phyloP scores from a whole-genome alignment of 2,888 invertebrate species.

The Parascotia fuliginaria region DNA sequence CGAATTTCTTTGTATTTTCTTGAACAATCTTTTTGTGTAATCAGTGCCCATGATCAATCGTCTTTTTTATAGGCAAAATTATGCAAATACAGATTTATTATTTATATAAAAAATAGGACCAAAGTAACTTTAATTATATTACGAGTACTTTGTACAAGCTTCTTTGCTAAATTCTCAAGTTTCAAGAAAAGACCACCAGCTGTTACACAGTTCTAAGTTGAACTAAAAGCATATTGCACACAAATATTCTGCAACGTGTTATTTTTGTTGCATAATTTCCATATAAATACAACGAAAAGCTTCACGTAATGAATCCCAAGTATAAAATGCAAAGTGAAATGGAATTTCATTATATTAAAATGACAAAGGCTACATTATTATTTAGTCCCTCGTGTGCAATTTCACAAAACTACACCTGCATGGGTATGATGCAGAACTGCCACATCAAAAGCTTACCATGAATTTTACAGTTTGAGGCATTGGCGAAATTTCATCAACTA shows the following conservation, averaged over 20 bases:
- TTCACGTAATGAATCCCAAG: constrained; percentile 15
- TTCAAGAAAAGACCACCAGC: constrained; percentile 14
- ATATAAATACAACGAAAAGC: constrained; percentile 21
- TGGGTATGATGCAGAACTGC: constrained; percentile 47
- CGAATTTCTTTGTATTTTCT: constrained; percentile 6
- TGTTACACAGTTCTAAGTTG: constrained; percentile 22
- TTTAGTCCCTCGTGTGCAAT: constrained; percentile 58
- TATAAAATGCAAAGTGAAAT: constrained; percentile 34
- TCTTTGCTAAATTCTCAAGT: constrained; percentile 17
- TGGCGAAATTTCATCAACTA: constrained; percentile 76
- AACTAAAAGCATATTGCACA: constrained; percentile 20
- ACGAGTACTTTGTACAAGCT: constrained; percentile 6
- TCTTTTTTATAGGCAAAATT: background rate
- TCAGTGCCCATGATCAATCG: background rate
- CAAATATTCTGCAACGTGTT: constrained; percentile 6
- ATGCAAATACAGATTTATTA: too few relatives aligned
- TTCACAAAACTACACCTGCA: constrained; percentile 57
- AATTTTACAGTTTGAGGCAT: constrained; percentile 68
- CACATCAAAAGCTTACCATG: constrained; percentile 67
- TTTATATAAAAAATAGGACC: too few relatives aligned
- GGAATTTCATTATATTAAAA: constrained; percentile 50
- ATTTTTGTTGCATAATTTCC: constrained; percentile 20
- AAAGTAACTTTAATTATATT: background rate
- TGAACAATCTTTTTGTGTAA: background rate
- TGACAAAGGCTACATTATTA: constrained; percentile 53